Percentiles rank a stretch among this genome's conserved stretches.
Conservation (phyloP, 2,888 invertebrate genomes). For the Charanyca ferruginea region DNA sequence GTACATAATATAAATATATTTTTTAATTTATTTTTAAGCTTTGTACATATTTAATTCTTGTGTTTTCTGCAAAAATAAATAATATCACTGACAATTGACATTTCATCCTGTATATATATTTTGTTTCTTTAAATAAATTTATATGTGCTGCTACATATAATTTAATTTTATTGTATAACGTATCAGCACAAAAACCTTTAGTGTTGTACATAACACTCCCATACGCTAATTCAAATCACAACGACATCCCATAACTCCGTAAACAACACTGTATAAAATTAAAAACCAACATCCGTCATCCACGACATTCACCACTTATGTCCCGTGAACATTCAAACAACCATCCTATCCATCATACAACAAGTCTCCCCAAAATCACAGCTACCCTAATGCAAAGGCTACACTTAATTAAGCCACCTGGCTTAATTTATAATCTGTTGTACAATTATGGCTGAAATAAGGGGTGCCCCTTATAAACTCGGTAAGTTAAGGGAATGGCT, state of each 20-base stretch:
- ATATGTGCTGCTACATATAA: too few relatives aligned
- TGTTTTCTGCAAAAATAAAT: too few relatives aligned
- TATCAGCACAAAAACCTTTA: too few relatives aligned
- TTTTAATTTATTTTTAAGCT: too few relatives aligned
- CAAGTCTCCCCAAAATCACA: slow-evolving; percentile 31
- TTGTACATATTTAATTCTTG: too few relatives aligned
- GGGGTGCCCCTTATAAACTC: slow-evolving; percentile 48
- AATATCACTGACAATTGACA: too few relatives aligned
- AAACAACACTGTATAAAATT: neutral
- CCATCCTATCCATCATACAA: slow-evolving; percentile 27
- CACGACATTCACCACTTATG: neutral
- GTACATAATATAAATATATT: too few relatives aligned
- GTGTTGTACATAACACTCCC: too few relatives aligned
- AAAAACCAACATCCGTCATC: neutral
- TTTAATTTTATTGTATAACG: too few relatives aligned
- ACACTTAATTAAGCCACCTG: slow-evolving; percentile 69
- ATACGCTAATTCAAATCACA: neutral
- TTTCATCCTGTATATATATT: too few relatives aligned
- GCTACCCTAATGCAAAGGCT: slow-evolving; percentile 52
- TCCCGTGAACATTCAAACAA: slow-evolving; percentile 8
- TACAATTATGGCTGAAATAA: slow-evolving; percentile 59
- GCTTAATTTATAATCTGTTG: slow-evolving; percentile 67
- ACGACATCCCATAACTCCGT: neutral
- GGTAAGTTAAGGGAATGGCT: slow-evolving; percentile 23
- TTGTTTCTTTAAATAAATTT: too few relatives aligned